phyloP scores from a whole-genome alignment of 2,113 vertebrate species.

The Embiotoca jacksoni region DNA sequence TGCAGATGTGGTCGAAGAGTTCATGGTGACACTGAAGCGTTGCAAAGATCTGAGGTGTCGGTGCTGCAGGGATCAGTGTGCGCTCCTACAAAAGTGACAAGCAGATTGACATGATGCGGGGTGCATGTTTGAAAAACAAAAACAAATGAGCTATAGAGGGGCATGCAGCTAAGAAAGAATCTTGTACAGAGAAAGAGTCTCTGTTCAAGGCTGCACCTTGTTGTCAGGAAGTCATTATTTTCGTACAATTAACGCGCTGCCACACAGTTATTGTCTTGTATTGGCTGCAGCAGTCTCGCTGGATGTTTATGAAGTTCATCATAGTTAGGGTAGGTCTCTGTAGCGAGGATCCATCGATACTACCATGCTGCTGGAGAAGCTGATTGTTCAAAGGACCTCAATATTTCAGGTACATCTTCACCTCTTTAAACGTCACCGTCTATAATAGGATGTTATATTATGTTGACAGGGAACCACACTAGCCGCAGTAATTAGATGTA shows the following conservation, averaged over 20 bases:
- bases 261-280: background rate
- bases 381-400: background rate
- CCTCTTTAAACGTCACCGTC: too few relatives aligned
- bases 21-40: slow-evolving; percentile 63
- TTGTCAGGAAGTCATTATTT: background rate
- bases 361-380: background rate
- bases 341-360: background rate
- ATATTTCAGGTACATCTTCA: too few relatives aligned
- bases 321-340: background rate
- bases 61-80: slow-evolving; percentile 4
- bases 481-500: too few relatives aligned
- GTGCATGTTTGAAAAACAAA: background rate
- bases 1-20: slow-evolving; percentile 8
- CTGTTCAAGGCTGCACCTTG: background rate
- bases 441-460: too few relatives aligned
- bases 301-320: background rate
- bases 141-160: background rate
- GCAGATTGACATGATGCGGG: background rate
- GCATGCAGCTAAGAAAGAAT: background rate
- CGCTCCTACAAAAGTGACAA: slow-evolving; percentile 6
- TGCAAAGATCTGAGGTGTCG: background rate
- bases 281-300: background rate
- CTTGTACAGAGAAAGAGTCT: too few relatives aligned
- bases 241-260: background rate
- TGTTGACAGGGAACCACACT: too few relatives aligned